Evolutionary conservation across 92 coral and sea anemone genomes (phyloP), one percentile per base, ranked within the genome.

Genomic region (Epizoanthus illoricatus): DNA sequence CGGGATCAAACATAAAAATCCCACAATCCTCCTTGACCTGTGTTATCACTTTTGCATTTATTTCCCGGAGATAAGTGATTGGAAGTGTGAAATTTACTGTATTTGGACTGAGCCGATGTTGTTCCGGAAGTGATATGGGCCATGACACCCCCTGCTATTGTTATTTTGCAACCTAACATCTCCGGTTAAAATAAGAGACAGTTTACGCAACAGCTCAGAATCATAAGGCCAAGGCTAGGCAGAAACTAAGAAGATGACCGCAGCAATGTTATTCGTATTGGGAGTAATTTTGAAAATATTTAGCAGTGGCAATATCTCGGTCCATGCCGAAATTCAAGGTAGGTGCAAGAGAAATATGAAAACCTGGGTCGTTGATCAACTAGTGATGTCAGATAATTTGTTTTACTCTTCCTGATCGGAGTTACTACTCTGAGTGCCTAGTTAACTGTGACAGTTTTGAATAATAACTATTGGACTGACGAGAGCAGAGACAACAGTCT

Each of bases 121-220:
- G 45, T 68, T 68, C 52, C 73, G 73, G 73, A 68, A 68, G 49
- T 17, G 73, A 68, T 39, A 68, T 68, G 8, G 47, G 6, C 10
- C 2, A 41, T 40, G 23, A 40, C 45, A 33, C 71, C 69, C 15
- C 12, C 70, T 10, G 70, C 70, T 68, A 68, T 16, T 39, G 52
- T 68, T 19, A 39, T 68, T 68, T 13, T 68, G 72, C 52, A 68
- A 68, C 13, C 72, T 68, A 17, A 68, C 72, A 68, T 68, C 73
- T 52, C 2, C 73, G 17, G 47, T 68, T 68, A 16, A 36, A 68
- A 67, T 9, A 11, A 68, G n/a, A 5, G 33, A 45, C 52, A 13
- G 45, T 68, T 68, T 68, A 39, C 73, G 73, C 52, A 68, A 68
- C 73, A 68, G 71, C 5, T 66, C 71, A 66, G 73, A 68, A 68